Evolutionary conservation across 2,113 vertebrate species (phyloP).

Genomic region (Corapipo altera): DNA sequence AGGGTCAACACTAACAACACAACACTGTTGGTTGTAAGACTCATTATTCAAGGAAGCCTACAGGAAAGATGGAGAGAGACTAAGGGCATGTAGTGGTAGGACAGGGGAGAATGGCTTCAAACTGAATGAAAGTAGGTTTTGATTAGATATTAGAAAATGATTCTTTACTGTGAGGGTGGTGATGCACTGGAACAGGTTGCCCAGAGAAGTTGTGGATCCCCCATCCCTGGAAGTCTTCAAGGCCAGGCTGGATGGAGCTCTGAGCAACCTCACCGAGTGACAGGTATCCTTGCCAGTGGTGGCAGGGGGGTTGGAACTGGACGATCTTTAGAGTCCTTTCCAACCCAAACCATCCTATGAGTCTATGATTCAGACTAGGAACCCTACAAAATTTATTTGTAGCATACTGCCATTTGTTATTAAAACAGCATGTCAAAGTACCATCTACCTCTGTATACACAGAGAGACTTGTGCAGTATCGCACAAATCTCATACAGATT

Average conservation of each 20-base stretch:
- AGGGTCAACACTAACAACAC: not conserved
- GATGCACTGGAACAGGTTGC: not conserved
- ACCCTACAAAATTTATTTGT: not conserved
- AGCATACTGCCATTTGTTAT: not conserved
- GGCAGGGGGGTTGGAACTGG: not conserved
- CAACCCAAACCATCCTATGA: not conserved
- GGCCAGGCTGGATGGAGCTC: not conserved
- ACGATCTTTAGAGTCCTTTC: not conserved
- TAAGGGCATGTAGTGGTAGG: not conserved
- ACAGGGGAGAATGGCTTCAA: not conserved
- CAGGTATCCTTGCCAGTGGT: accelerated
- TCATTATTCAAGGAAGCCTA: not conserved
- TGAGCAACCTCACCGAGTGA: not conserved
- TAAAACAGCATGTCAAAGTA: not conserved
- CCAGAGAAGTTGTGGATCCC: not conserved
- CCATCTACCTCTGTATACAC: not conserved
- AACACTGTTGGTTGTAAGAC: not conserved
- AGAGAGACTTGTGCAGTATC: not conserved
- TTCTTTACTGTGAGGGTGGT: not conserved
- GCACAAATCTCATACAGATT: not conserved
- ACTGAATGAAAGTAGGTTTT: not conserved
- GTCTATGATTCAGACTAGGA: not conserved
- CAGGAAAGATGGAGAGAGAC: not conserved
- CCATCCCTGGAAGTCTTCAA: not conserved
- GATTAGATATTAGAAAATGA: not conserved